These are phyloP conservation scores for Eudasyphora cyanicolor DNA, from an alignment of 2,888 invertebrate genomes.

Conservation along the genomic window DNA sequence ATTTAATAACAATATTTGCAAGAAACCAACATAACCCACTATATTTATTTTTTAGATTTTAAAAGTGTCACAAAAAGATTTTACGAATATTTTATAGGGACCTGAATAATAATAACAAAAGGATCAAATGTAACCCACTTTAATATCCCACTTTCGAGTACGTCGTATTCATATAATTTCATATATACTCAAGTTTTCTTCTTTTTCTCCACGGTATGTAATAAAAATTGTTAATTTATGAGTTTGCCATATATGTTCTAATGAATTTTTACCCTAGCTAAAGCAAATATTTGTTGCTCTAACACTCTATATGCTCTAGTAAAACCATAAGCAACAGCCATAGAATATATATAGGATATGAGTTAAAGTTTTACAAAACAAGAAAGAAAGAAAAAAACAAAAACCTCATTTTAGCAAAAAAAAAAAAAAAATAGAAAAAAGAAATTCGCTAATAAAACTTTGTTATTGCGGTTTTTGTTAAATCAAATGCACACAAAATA, in stretches of 20 bases:
- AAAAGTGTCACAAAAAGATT: no score
- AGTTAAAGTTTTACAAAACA: not conserved
- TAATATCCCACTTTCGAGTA: no score
- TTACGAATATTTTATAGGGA: no score
- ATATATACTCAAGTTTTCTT: slow-evolving; percentile 8
- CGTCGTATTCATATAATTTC: not conserved
- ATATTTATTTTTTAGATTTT: no score
- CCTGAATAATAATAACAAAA: no score
- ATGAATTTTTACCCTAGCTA: slow-evolving; percentile 12
- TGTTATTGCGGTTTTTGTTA: not conserved
- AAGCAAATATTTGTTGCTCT: not conserved
- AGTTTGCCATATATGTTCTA: slow-evolving; percentile 20
- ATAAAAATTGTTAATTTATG: slow-evolving; percentile 38
- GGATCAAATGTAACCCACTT: no score
- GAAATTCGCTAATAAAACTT: slow-evolving; percentile 4
- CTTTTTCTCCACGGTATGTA: not conserved
- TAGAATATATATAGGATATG: not conserved
- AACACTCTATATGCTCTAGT: not conserved
- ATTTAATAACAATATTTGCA: not conserved
- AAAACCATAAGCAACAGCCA: not conserved
- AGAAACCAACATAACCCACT: no score
- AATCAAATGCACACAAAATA: not conserved
- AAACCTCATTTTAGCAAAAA: not conserved
- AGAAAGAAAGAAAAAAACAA: no score
- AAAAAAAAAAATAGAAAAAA: not conserved